A percentile compares a stretch with the other conserved stretches of the same genome.
These are phyloP conservation scores for Ganaspis sp. DNA, from an alignment of 1,140 invertebrate species.

Conservation along the genomic window DNA sequence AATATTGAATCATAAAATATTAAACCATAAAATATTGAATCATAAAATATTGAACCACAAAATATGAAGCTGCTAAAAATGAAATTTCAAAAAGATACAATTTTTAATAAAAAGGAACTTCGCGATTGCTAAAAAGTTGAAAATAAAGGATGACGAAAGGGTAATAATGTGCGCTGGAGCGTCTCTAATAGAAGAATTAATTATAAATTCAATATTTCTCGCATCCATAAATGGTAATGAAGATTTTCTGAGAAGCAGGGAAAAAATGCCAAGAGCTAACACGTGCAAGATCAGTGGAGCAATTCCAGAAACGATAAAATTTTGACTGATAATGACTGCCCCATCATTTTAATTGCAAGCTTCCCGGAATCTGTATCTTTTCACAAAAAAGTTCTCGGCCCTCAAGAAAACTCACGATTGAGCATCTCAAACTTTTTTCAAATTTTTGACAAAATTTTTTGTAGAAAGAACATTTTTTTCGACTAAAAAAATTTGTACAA, in stretches of 20 bases:
- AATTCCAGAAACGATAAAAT: constrained; percentile 9
- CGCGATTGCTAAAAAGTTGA: neutral
- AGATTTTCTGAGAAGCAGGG: neutral
- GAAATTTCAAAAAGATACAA: too few species aligned
- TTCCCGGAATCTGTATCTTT: neutral
- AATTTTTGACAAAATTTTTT: too few species aligned
- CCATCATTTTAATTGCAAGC: constrained; percentile 19
- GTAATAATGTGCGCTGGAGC: neutral
- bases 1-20: too few species aligned
- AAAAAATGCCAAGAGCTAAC: constrained; percentile 17
- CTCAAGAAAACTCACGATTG: neutral
- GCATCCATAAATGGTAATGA: neutral
- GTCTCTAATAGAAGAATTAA: neutral
- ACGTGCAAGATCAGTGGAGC: constrained; percentile 18
- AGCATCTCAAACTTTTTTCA: too few species aligned
- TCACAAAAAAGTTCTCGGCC: neutral
- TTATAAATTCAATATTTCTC: constrained; percentile 4
- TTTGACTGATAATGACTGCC: constrained; percentile 16
- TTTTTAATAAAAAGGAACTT: neutral
- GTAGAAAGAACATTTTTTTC: too few species aligned
- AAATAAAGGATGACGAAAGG: neutral
- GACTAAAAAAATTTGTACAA: too few species aligned
- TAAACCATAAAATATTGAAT: too few species aligned
- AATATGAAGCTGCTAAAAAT: too few species aligned
- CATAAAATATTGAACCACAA: too few species aligned